Percentiles rank a stretch among this genome's conserved stretches.
These are phyloP conservation scores for Bolborhynchus lineola DNA, from an alignment of 2,113 vertebrate genomes.

Conservation along the genomic window DNA sequence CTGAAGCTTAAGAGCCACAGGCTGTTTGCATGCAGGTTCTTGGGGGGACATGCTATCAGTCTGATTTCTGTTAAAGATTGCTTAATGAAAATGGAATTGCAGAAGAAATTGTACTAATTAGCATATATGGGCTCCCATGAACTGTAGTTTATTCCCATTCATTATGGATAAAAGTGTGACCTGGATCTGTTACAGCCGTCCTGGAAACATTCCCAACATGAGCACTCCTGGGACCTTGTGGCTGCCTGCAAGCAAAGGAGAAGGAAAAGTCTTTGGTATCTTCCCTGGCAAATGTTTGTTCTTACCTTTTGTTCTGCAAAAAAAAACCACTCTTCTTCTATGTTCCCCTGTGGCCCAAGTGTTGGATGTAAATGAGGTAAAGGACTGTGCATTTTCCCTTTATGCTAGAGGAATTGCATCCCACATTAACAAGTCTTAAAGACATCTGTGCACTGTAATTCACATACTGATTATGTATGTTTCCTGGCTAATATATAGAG, in stretches of 20 bases:
- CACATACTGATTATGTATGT: background rate
- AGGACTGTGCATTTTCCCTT: background rate
- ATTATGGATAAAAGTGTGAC: background rate
- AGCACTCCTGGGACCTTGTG: background rate
- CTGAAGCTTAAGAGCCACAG: background rate
- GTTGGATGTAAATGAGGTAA: background rate
- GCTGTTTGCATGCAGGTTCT: background rate
- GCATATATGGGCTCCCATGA: background rate
- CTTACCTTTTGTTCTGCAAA: background rate
- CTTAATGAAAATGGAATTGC: background rate
- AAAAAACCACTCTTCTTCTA: background rate
- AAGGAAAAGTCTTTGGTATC: background rate
- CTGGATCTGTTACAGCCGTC: background rate
- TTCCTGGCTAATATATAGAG: slow-evolving; percentile 47
- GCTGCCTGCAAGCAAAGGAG: background rate
- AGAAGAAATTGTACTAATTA: background rate
- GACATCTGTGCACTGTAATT: background rate
- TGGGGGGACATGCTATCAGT: background rate
- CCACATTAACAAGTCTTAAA: background rate
- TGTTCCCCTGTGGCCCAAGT: background rate
- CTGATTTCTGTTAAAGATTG: background rate
- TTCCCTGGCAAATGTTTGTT: background rate
- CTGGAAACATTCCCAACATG: background rate
- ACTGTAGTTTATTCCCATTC: background rate
- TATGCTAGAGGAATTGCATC: background rate